phyloP scores from a whole-genome alignment of 2,888 invertebrate species.

The Linnaemya tessellans region DNA sequence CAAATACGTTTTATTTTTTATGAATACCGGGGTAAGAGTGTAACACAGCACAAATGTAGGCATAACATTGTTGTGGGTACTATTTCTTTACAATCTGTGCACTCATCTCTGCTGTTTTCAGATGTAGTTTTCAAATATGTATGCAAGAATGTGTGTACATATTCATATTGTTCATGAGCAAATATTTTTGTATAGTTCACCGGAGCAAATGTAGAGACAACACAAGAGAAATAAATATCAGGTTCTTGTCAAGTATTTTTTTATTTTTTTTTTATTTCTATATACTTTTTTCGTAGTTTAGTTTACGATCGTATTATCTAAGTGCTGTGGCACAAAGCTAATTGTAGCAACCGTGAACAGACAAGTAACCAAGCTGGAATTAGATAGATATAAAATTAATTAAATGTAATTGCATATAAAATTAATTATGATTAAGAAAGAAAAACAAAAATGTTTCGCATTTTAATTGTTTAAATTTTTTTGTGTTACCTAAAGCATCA shows the following conservation, averaged over 20 bases:
- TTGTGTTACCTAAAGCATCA: slow-evolving; percentile 76
- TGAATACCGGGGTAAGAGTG: too few species aligned
- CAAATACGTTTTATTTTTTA: too few species aligned
- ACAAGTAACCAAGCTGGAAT: slow-evolving; percentile 3
- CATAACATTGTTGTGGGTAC: neutral
- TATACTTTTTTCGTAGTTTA: slow-evolving; percentile 33
- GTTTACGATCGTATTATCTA: slow-evolving; percentile 58
- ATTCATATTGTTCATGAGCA: neutral
- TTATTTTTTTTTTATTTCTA: slow-evolving; percentile 45
- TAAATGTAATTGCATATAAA: slow-evolving; percentile 9
- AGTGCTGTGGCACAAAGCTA: slow-evolving; percentile 18
- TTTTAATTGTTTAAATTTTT: slow-evolving; percentile 40
- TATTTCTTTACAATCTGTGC: neutral
- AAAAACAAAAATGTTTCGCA: neutral
- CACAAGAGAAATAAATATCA: slow-evolving; percentile 44
- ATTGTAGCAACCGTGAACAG: slow-evolving; percentile 6
- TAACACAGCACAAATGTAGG: too few species aligned
- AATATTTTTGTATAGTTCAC: neutral
- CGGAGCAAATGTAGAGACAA: neutral
- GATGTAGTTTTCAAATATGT: neutral
- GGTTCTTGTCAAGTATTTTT: slow-evolving; percentile 31
- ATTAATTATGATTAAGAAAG: neutral
- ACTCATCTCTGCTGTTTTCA: neutral
- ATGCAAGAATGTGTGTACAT: neutral
- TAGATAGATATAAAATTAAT: slow-evolving; percentile 40